Evolutionary conservation across 2,113 vertebrate genomes (phyloP).

Genomic region (Centropristis striata): DNA sequence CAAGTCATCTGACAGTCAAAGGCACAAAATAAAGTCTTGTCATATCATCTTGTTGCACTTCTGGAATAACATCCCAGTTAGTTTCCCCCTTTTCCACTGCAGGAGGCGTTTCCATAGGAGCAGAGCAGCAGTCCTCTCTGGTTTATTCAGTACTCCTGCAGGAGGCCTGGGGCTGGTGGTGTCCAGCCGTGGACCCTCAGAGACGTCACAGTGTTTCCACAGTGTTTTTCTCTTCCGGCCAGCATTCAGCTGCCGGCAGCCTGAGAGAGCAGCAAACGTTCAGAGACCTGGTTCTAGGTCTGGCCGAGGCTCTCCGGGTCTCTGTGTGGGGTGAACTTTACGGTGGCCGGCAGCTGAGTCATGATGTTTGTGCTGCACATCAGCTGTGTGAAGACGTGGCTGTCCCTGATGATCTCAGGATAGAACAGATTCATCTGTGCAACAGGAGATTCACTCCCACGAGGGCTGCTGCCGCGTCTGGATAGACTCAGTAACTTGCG

Average conservation of each 20-base stretch:
- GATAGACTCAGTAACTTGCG: conserved; percentile 82
- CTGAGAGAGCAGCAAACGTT: neutral
- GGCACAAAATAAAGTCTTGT: neutral
- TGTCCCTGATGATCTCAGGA: conserved; percentile 43
- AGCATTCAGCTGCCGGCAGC: neutral
- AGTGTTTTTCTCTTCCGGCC: neutral
- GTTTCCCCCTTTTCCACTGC: neutral
- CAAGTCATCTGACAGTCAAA: conserved; percentile 1
- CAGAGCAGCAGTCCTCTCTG: neutral
- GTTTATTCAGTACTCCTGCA: conserved; percentile 19
- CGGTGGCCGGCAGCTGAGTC: conserved; percentile 51
- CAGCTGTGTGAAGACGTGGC: conserved; percentile 61
- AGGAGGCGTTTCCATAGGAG: neutral
- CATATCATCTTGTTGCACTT: conserved; percentile 10
- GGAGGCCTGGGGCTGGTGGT: neutral
- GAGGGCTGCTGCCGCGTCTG: conserved; percentile 40
- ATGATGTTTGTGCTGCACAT: conserved; percentile 66
- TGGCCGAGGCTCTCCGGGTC: conserved; percentile 13
- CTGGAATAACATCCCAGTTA: neutral
- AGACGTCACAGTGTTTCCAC: neutral
- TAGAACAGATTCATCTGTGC: conserved; percentile 19
- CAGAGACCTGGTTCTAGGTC: conserved; percentile 15
- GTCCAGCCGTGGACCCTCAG: neutral
- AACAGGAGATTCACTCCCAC: neutral
- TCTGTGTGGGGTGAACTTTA: neutral